Percentiles rank a stretch among this genome's conserved stretches.
phyloP scores from a whole-genome alignment of 2,888 invertebrate genomes.

The Netelia inedita region DNA sequence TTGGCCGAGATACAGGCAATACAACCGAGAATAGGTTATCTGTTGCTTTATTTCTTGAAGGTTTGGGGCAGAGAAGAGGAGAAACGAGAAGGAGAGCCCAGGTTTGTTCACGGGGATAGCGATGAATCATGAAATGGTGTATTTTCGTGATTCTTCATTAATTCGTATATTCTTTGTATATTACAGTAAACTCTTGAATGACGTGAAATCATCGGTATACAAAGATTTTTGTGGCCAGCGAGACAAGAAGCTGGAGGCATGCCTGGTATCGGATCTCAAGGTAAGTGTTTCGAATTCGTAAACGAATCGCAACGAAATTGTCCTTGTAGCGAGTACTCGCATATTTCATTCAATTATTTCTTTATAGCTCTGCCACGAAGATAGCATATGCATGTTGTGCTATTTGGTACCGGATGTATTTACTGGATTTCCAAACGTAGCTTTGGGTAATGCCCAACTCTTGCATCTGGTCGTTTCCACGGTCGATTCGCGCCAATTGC shows the following conservation, averaged over 20 bases:
- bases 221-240: constrained; percentile 94
- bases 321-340: no score
- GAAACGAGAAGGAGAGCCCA: constrained; percentile 85
- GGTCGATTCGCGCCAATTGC: constrained; percentile 95
- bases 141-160: constrained; percentile 19
- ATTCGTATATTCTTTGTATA: constrained; percentile 59
- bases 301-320: constrained; percentile 7
- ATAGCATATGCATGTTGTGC: constrained; percentile 94
- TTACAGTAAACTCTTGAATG: constrained; percentile 86
- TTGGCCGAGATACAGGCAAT: constrained; percentile 90
- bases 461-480: constrained; percentile 96
- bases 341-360: constrained; percentile 1
- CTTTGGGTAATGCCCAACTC: constrained; percentile 95
- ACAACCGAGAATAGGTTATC: constrained; percentile 92
- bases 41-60: constrained; percentile 95
- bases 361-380: constrained; percentile 92
- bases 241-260: constrained; percentile 91
- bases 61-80: constrained; percentile 88
- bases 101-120: constrained; percentile 71
- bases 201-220: constrained; percentile 94
- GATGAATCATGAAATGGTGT: constrained; percentile 1
- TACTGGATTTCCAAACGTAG: constrained; percentile 94
- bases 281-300: constrained; percentile 79
- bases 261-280: constrained; percentile 93
- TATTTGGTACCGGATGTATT: constrained; percentile 97